These are phyloP conservation scores for Dicycla oo DNA, from an alignment of 2,888 invertebrate genomes.

Conservation along the genomic window DNA sequence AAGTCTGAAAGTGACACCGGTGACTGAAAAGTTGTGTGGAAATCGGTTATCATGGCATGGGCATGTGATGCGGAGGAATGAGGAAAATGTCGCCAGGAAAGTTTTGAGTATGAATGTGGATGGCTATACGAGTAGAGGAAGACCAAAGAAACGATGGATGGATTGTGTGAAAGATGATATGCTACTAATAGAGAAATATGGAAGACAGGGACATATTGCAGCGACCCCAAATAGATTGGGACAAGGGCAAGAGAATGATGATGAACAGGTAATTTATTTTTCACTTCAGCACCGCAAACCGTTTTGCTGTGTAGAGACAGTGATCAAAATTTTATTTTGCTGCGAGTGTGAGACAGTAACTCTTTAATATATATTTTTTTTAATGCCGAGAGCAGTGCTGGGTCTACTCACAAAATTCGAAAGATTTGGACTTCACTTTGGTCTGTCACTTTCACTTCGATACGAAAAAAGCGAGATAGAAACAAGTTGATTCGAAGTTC, in stretches of 20 bases:
- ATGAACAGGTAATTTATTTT: conserved; percentile 2
- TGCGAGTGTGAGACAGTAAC: too few relatives aligned
- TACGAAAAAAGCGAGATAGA: too few relatives aligned
- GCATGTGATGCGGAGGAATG: not conserved
- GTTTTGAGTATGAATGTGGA: not conserved
- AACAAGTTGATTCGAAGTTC: too few relatives aligned
- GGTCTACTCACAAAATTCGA: too few relatives aligned
- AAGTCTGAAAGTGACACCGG: not conserved
- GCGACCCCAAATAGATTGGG: not conserved
- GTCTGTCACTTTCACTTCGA: too few relatives aligned
- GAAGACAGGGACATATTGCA: not conserved
- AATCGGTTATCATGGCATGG: not conserved
- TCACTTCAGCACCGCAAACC: too few relatives aligned
- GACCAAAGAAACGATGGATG: not conserved
- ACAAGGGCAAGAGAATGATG: not conserved
- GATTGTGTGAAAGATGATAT: not conserved
- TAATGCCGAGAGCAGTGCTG: too few relatives aligned
- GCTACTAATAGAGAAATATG: not conserved
- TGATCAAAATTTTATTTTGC: too few relatives aligned
- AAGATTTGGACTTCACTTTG: too few relatives aligned
- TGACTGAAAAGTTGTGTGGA: not conserved
- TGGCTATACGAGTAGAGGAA: not conserved
- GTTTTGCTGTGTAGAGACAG: too few relatives aligned
- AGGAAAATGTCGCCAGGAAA: not conserved
- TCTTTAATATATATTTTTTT: too few relatives aligned